Percentiles rank a stretch among this genome's conserved stretches.
Evolutionary conservation across 2,113 vertebrate species (phyloP).

Genomic region (Trogon melanurus): DNA sequence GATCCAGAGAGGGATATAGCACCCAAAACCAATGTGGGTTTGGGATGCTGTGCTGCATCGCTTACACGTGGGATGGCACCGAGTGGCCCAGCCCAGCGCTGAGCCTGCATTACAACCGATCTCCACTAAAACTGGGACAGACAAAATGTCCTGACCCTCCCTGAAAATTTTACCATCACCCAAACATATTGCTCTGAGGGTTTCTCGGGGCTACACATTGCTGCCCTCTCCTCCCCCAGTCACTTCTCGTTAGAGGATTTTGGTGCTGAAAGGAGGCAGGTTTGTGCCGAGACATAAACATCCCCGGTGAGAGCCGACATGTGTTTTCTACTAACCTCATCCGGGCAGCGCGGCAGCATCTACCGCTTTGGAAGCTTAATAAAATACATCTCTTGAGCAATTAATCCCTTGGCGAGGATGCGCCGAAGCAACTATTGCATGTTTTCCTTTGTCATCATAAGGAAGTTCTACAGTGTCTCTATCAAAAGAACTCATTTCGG

Average conservation of each 20-base stretch:
- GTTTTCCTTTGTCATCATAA: slow-evolving; percentile 52
- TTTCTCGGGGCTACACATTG: background rate
- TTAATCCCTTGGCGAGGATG: slow-evolving; percentile 57
- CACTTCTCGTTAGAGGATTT: slow-evolving; percentile 57
- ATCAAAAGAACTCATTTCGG: background rate
- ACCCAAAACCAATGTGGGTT: background rate
- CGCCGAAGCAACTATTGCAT: slow-evolving; percentile 9
- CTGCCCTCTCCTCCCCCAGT: background rate
- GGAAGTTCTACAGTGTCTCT: slow-evolving; percentile 29
- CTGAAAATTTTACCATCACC: background rate
- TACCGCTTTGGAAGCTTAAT: slow-evolving; percentile 33
- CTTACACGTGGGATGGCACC: background rate
- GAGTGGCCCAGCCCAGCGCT: rapidly evolving
- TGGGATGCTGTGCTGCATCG: background rate
- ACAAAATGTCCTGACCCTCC: background rate
- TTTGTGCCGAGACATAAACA: slow-evolving; percentile 66
- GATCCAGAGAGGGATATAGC: background rate
- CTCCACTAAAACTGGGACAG: background rate
- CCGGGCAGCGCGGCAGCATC: slow-evolving; percentile 18
- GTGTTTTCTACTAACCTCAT: slow-evolving; percentile 63
- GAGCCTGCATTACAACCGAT: background rate
- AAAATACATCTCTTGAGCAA: slow-evolving; percentile 56
- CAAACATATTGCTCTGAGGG: background rate
- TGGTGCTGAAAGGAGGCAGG: slow-evolving; percentile 65
- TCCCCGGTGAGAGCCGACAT: slow-evolving; percentile 63